phyloP scores from a whole-genome alignment of 2,888 invertebrate species.

The Iphiclides podalirius region DNA sequence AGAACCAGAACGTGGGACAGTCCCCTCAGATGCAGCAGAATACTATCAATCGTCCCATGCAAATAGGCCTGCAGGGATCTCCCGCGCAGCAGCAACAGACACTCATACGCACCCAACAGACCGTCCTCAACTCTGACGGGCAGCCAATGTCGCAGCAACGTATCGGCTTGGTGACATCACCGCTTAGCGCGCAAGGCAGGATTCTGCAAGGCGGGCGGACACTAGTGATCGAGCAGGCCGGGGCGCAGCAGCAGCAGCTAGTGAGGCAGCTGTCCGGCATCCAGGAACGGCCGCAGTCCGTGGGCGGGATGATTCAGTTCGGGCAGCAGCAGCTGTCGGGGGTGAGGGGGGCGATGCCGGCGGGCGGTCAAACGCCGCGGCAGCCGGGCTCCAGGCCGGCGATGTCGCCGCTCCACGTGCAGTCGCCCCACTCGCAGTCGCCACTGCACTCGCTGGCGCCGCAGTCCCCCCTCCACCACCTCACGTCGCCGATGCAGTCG shows the following conservation, averaged over 20 bases:
- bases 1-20: slow-evolving; percentile 70
- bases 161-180: slow-evolving; percentile 65
- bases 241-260: slow-evolving; percentile 57
- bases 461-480: slow-evolving; percentile 43
- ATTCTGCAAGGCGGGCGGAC: slow-evolving; percentile 63
- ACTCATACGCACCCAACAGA: slow-evolving; percentile 62
- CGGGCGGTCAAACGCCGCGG: slow-evolving; percentile 44
- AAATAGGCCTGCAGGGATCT: slow-evolving; percentile 57
- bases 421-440: slow-evolving; percentile 53
- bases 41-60: slow-evolving; percentile 65
- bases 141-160: slow-evolving; percentile 58
- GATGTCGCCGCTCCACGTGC: slow-evolving; percentile 66
- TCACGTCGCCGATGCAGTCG: slow-evolving; percentile 61
- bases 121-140: slow-evolving; percentile 56
- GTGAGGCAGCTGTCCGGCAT: slow-evolving; percentile 58
- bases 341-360: slow-evolving; percentile 39
- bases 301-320: slow-evolving; percentile 60
- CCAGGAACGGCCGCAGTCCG: slow-evolving; percentile 53
- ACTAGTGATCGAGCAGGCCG: slow-evolving; percentile 66
- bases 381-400: slow-evolving; percentile 56
- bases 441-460: slow-evolving; percentile 40
- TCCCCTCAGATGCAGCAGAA: slow-evolving; percentile 65
- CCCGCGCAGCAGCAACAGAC: slow-evolving; percentile 63
- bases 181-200: slow-evolving; percentile 55
- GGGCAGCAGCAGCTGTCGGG: slow-evolving; percentile 52